Evolutionary conservation across 2,797 vertebrate genomes (phyloP).

Genomic region (Discoglossus pictus): DNA sequence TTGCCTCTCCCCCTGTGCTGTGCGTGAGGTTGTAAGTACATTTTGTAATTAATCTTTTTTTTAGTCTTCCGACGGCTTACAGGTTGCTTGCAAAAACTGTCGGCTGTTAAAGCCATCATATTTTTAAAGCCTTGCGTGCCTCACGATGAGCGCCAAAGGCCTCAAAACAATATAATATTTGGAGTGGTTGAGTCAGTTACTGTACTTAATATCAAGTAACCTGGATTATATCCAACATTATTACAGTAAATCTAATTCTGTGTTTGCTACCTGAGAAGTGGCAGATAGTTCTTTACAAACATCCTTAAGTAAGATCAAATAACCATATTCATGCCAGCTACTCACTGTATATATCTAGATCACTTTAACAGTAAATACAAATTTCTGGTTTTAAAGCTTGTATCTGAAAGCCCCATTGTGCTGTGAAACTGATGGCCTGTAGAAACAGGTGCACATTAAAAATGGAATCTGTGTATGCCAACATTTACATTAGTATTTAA

Average conservation of each 20-base stretch:
- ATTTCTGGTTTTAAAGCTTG: neutral
- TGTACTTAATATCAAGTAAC: neutral
- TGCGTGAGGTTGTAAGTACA: too few species aligned
- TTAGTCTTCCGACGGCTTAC: too few species aligned
- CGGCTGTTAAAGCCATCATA: too few species aligned
- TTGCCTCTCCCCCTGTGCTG: too few species aligned
- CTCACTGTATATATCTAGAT: neutral
- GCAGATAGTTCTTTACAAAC: neutral
- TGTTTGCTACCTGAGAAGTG: neutral
- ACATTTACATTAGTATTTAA: too few species aligned
- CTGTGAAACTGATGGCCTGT: neutral
- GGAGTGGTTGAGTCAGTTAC: neutral
- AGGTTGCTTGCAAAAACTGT: too few species aligned
- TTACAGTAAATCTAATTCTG: neutral
- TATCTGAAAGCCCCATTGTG: slow-evolving; percentile 5
- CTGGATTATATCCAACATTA: neutral
- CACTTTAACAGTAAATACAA: neutral
- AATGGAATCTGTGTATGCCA: neutral
- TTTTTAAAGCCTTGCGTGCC: too few species aligned
- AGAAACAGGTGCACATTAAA: slow-evolving; percentile 11
- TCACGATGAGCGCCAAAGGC: too few species aligned
- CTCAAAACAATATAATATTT: too few species aligned
- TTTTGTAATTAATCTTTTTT: too few species aligned
- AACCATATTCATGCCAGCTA: neutral
- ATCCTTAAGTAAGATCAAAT: slow-evolving; percentile 8